Evolutionary conservation across 1,140 invertebrate genomes (phyloP), one percentile per base, ranked within the genome.

Genomic region (Leptinotarsa lineolata): DNA sequence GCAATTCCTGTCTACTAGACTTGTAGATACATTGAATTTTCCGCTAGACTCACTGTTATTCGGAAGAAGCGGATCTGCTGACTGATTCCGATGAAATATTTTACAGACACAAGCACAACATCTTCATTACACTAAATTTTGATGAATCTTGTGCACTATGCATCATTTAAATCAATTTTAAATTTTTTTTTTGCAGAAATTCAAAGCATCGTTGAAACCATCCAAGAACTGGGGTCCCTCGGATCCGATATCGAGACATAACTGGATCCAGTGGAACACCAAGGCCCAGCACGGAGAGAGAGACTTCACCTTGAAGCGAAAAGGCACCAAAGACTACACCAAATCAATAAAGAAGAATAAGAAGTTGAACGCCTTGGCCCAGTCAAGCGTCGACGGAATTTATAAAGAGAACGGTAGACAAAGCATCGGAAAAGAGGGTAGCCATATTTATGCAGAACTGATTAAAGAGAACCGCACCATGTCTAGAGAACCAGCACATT

Each of bases 191-290:
- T 73, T 74, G 16, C 82, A 90, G 89, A 90, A 89, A 85, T 80
- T 90, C 59, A 84, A 85, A 80, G 86, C 87, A 61, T 87, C 88
- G 18, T 84, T 89, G 63, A 86, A 85, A 78, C 88, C 88, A 18
- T 87, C 88, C 0, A 83, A 88, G 5, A 88, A 90, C 70, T 90
- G 89, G 89, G 89, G 89, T 13, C 89, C 89, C 15, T 85, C 87
- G 13, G 89, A 90, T 74, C 88, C 89, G 13, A 89, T 90, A 72
- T 85, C 86, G 24, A 83, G 88, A n/a, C 87, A 90, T 79, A 88
- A 87, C 68, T 90, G 88, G 88, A 81, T 89, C 46, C 85, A 88
- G 44, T 86, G 88, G 81, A 82, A 82, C 39, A 81, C 77, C 24
- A 83, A 83, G 72, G 78, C 81, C 3, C 78, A 82, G 72, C 69